Percentiles rank a stretch among this genome's conserved stretches.
Evolutionary conservation across 2,888 invertebrate genomes (phyloP).

Genomic region (Bembecia ichneumoniformis): DNA sequence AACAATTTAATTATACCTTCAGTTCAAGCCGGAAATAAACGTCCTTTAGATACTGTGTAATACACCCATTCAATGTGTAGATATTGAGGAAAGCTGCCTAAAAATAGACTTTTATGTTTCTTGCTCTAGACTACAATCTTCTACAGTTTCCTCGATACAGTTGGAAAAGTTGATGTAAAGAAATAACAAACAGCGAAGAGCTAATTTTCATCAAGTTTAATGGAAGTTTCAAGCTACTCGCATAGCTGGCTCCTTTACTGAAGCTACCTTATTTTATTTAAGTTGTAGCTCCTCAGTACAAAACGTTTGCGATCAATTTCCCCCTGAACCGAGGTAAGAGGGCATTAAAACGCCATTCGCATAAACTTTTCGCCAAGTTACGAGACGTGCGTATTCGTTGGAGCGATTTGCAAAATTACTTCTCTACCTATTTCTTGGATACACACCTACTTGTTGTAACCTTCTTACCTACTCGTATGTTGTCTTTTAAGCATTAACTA

Average conservation of each 20-base stretch:
- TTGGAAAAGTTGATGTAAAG: background rate
- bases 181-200: background rate
- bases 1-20: too few relatives aligned
- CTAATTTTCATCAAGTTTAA: background rate
- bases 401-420: conserved; percentile 49
- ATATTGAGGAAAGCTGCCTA: too few relatives aligned
- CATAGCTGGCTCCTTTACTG: background rate
- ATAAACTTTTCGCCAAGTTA: conserved; percentile 34
- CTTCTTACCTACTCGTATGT: too few relatives aligned
- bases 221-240: background rate
- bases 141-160: background rate
- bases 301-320: conserved; percentile 34
- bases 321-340: conserved; percentile 20
- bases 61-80: too few relatives aligned
- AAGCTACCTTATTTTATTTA: background rate
- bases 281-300: conserved; percentile 8
- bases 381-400: conserved; percentile 40
- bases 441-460: too few relatives aligned
- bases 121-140: too few relatives aligned
- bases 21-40: too few relatives aligned
- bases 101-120: conserved; percentile 1
- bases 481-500: too few relatives aligned
- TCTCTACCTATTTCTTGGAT: conserved; percentile 17
- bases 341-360: conserved; percentile 42
- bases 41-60: too few relatives aligned